Percentiles rank a stretch among this genome's conserved stretches.
Conservation (phyloP, 2,888 invertebrate genomes). For the Eristalis tenax region DNA sequence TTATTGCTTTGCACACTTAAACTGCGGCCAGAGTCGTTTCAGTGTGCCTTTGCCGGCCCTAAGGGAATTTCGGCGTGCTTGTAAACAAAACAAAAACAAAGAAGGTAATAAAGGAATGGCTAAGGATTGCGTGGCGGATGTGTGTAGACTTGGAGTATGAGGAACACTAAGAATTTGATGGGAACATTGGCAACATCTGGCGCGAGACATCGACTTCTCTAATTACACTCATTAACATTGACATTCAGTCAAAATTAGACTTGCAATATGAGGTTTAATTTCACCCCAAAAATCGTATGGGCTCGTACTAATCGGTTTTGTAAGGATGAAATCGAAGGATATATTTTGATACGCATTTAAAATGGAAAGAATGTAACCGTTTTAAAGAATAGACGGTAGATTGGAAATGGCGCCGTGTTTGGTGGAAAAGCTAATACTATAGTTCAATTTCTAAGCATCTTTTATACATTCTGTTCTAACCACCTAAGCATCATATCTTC, state of each 20-base stretch:
- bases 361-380: too few relatives aligned
- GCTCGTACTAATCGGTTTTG: too few relatives aligned
- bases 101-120: slow-evolving; percentile 26
- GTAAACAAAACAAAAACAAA: neutral
- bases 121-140: slow-evolving; percentile 4
- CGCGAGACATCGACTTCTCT: slow-evolving; percentile 9
- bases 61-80: slow-evolving; percentile 33
- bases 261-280: neutral
- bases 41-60: slow-evolving; percentile 30
- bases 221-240: slow-evolving; percentile 41
- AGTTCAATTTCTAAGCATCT: too few relatives aligned
- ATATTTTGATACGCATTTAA: too few relatives aligned
- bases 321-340: too few relatives aligned
- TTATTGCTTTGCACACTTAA: slow-evolving; percentile 57
- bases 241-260: slow-evolving; percentile 41
- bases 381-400: too few relatives aligned
- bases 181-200: slow-evolving; percentile 36
- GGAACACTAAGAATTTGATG: neutral
- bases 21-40: slow-evolving; percentile 38
- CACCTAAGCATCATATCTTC: too few relatives aligned
- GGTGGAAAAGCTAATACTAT: too few relatives aligned
- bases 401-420: too few relatives aligned
- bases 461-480: too few relatives aligned
- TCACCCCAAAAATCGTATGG: too few relatives aligned
- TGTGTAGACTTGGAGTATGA: neutral